Evolutionary conservation across 1,140 invertebrate genomes (phyloP), one percentile per base, ranked within the genome.

Genomic region (Conus betulinus): DNA sequence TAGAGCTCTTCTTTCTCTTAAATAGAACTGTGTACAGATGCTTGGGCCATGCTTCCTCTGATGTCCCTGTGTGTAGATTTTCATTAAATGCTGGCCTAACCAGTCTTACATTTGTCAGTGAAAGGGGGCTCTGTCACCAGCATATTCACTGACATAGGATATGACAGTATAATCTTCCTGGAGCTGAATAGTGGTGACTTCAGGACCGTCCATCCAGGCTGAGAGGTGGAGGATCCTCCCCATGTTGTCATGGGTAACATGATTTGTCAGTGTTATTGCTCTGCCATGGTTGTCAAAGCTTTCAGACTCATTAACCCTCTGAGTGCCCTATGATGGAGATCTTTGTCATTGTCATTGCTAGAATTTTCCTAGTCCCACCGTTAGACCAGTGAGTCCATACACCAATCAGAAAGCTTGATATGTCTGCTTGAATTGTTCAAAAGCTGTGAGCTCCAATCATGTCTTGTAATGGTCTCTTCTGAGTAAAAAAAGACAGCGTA

Each of bases 31-130:
- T 81, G 5, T 81, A 52, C 25, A 81, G 78, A 81, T 81, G n/a
- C 25, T 81, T 27, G n/a, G 15, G 83, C 83, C 83, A 84, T 57
- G 83, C 83, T 84, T 84, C 83, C 27, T 52, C 83, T 3, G 57
- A 25, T 25, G 53, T 57, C 83, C 5, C 17, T 4, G 17, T 15
- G 13, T 51, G 11, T 1, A 20, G 60, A 63, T 63, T 63, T 63
- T 63, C 60, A 63, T 1, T 20, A 63, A 63, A 63, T 11, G 60
- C 20, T 63, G 60, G 60, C 60, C 39, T 20, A 63, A 20, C 39
- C 39, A 39, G 39, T 39, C 39, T 39, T 1, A 39, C 39, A 39
- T 39, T 39, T 39, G 39, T 84, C 20, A 51, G 25, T 4, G 51
- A 60, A 84, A 84, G 27, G 17, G 83, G 3, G 39, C 53, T 84